Evolutionary conservation across 2,797 vertebrate genomes (phyloP).

Genomic region (Sebastes iracundus): DNA sequence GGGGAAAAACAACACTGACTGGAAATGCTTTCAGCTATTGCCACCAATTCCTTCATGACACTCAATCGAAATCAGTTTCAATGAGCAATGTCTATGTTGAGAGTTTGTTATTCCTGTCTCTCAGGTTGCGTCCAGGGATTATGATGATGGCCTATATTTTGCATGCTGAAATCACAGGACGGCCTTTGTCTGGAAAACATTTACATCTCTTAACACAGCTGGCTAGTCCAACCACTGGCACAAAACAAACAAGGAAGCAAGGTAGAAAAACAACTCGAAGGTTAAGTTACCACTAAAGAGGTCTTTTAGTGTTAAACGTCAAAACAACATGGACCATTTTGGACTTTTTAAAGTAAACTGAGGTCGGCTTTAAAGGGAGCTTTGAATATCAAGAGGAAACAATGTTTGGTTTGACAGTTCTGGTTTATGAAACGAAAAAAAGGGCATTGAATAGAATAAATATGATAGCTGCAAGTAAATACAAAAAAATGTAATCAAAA

Average conservation of each 20-base stretch:
- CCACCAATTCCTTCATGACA: neutral
- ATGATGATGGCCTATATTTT: conserved; percentile 72
- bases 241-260: conserved; percentile 76
- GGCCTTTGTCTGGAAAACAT: conserved; percentile 74
- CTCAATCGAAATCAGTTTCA: conserved; percentile 2
- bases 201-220: conserved; percentile 87
- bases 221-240: conserved; percentile 75
- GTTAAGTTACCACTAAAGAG: conserved; percentile 83
- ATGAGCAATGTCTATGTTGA: neutral
- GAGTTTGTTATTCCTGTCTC: conserved; percentile 52
- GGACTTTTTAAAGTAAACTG: conserved; percentile 76
- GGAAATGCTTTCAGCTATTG: no score
- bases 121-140: conserved; percentile 54
- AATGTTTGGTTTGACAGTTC: conserved; percentile 51
- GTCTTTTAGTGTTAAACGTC: conserved; percentile 74
- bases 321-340: conserved; percentile 75
- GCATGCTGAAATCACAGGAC: conserved; percentile 80
- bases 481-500: neutral
- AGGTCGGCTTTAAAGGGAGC: conserved; percentile 54
- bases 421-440: conserved; percentile 14
- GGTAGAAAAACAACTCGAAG: conserved; percentile 74
- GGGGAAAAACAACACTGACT: no score
- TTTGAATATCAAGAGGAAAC: conserved; percentile 74
- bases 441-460: neutral
- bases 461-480: neutral